phyloP scores from a whole-genome alignment of 1,140 invertebrate genomes.

The Caenorhabditis briggsae region DNA sequence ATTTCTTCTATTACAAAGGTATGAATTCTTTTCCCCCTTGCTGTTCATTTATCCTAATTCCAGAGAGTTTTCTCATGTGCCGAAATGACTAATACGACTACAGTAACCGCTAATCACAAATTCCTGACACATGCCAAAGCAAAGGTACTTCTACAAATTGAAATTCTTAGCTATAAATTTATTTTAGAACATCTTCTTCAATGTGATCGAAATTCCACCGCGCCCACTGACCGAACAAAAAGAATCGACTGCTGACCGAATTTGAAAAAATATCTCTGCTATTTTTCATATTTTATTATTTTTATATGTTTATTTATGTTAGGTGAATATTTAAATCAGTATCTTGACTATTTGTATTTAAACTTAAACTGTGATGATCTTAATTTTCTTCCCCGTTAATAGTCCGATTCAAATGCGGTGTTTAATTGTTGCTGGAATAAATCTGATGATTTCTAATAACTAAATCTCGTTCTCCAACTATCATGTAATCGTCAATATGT shows the following conservation, averaged over 20 bases:
- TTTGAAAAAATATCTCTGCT: not conserved
- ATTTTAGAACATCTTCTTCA: conserved; percentile 40
- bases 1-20: conserved; percentile 2
- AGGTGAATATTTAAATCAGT: not conserved
- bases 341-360: too few relatives aligned
- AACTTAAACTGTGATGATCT: conserved; percentile 14
- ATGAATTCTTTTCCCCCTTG: not conserved
- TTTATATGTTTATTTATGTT: not conserved
- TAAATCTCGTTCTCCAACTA: not conserved
- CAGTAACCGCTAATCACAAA: conserved; percentile 25
- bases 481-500: not conserved
- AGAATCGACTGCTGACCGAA: not conserved
- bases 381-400: not conserved
- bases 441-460: not conserved
- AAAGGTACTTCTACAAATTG: not conserved
- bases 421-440: not conserved
- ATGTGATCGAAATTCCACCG: conserved; percentile 34
- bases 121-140: conserved; percentile 6
- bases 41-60: not conserved
- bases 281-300: not conserved
- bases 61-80: conserved; percentile 45
- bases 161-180: not conserved
- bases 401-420: not conserved
- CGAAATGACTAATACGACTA: not conserved
- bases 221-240: conserved; percentile 49